Evolutionary conservation across 2,888 invertebrate species (phyloP).

Genomic region (Oligia strigilis): DNA sequence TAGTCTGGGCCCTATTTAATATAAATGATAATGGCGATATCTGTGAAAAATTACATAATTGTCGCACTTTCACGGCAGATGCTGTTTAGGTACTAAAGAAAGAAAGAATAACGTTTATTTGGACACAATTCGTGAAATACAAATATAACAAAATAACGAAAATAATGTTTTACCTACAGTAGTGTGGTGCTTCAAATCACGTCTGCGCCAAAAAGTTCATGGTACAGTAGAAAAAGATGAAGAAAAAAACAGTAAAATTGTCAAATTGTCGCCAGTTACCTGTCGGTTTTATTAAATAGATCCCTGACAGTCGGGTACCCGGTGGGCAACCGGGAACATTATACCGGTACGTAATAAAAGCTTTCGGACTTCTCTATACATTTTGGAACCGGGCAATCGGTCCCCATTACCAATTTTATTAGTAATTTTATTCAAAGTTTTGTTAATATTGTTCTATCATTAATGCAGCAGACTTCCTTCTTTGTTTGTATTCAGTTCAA

Average conservation of each 20-base stretch:
- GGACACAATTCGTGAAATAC: too few relatives aligned
- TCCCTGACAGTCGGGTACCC: neutral
- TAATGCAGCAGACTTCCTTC: conserved; percentile 12
- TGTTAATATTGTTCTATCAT: neutral
- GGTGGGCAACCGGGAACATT: neutral
- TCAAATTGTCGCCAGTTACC: neutral
- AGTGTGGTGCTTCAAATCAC: neutral
- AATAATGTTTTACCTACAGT: neutral
- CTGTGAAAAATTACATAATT: neutral
- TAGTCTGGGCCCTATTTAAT: neutral
- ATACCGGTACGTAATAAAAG: neutral
- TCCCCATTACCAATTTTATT: too few relatives aligned
- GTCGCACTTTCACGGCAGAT: neutral
- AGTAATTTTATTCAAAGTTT: neutral
- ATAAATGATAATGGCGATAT: too few relatives aligned
- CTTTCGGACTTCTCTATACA: neutral
- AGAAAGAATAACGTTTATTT: too few relatives aligned
- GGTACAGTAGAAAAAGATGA: neutral
- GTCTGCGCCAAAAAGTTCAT: too few relatives aligned
- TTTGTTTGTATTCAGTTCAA: conserved; percentile 17
- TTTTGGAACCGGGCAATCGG: neutral
- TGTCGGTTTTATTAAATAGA: neutral
- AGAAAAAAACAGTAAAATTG: neutral
- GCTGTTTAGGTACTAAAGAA: neutral
- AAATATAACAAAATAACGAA: too few relatives aligned